phyloP scores from a whole-genome alignment of 2,113 vertebrate genomes.

The Lophius piscatorius region DNA sequence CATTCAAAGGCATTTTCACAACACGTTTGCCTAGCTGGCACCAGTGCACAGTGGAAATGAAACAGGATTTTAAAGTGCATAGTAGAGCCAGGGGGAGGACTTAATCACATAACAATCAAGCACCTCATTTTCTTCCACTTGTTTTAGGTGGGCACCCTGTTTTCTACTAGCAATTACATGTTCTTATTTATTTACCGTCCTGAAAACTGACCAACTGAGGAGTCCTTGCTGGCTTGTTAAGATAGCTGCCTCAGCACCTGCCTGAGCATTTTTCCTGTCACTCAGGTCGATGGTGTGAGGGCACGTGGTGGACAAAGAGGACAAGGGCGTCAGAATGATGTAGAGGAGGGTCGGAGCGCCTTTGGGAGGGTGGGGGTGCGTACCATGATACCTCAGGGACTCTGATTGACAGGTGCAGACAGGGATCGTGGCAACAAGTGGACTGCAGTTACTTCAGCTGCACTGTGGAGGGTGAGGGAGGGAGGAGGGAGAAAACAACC shows the following conservation, averaged over 20 bases:
- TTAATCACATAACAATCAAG: slow-evolving; percentile 33
- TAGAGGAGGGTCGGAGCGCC: slow-evolving; percentile 14
- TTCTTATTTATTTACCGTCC: neutral
- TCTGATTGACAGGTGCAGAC: slow-evolving; percentile 81
- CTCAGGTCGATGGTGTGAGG: slow-evolving; percentile 12
- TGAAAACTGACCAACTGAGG: slow-evolving; percentile 1
- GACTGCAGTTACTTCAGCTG: slow-evolving; percentile 76
- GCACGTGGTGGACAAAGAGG: neutral
- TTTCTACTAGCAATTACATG: neutral
- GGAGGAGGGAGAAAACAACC: slow-evolving; percentile 55
- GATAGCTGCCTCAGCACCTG: slow-evolving; percentile 43
- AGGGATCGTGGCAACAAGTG: slow-evolving; percentile 74
- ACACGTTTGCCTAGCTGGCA: slow-evolving; percentile 12
- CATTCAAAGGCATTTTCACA: slow-evolving; percentile 57
- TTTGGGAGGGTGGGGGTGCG: slow-evolving; percentile 4
- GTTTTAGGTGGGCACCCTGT: neutral
- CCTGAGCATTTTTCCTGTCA: slow-evolving; percentile 12
- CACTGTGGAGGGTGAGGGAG: slow-evolving; percentile 1
- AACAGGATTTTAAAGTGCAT: slow-evolving; percentile 8
- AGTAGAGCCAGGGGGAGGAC: slow-evolving; percentile 1
- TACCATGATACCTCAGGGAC: slow-evolving; percentile 30
- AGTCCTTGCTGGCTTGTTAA: slow-evolving; percentile 5
- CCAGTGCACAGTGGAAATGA: slow-evolving; percentile 26
- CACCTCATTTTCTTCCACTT: neutral
- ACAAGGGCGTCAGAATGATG: slow-evolving; percentile 34